Base-by-base conservation (phyloP, 2,797 vertebrate species). In the Rhinophrynus dorsalis region DNA sequence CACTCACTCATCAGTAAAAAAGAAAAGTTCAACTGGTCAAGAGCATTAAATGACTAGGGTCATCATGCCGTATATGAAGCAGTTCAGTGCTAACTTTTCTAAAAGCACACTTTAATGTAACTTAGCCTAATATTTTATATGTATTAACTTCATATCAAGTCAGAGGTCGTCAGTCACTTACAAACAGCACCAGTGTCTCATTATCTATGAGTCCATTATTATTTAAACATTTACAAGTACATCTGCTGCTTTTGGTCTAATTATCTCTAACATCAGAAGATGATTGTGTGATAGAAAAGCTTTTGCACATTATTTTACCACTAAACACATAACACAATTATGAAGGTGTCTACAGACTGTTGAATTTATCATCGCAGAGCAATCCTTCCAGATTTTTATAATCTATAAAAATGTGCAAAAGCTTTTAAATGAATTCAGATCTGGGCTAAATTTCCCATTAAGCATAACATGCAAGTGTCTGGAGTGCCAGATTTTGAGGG, bases 1-100 rank as follows among this genome's bases (percentile, higher is more conserved):
- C 50, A 70, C 15, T 54, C 67, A 42, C 38, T 62, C 57, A 70
- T 70, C 47, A 62, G 48, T 29, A 26, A 30, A 37, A 9, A 8
- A 70, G 33, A 48, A 62, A 51, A 55, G 67, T 62, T 70, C 67
- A 62, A 54, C 58, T 55, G 37, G 48, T 45, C 58, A 62, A 70
- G 58, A 54, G 38, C 27, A 42, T 12, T 21, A 47, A 70, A 62
- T 62, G 50, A 61, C 33, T 55, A 51, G 17, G 23, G 45, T 55
- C 37, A 62, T n/a, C n/a, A n/a, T 47, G 50, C 55, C 56, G 26
- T 54, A 42, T 38, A 62, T 18, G 42, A 52, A 40, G 37, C 29
- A 37, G 38, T 70, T n/a, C 0, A 10, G 18, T 17, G 21, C 21
- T 38, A 18, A 27, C 67, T 44, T 59, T 37, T 61, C 33, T 45